Base-by-base conservation (phyloP, 2,888 invertebrate species). In the Drosophila dives region DNA sequence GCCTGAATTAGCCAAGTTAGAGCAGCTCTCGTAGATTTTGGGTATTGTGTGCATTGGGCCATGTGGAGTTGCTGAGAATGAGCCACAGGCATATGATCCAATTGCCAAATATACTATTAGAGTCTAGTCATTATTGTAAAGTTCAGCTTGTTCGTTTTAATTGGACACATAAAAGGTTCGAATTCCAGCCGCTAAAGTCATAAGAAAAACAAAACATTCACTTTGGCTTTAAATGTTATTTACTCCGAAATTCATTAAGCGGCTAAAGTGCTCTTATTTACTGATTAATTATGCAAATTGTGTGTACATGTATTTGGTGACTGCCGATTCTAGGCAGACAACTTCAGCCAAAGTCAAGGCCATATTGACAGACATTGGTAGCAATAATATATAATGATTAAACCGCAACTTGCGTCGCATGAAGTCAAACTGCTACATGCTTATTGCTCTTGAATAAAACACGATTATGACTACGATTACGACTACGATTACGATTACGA, bases 1-100 rank as follows among this genome's bases (percentile, higher is more conserved):
- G 80, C 75, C 89, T 84, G 89, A 86, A 86, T 87, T 89, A 86
- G 88, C 90, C 88, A 80, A 84, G 36, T 4, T 11, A 26, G 12
- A 61, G 75, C 59, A 49, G 78, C 63, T 73, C 60, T 61, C 63
- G 40, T 11, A 50, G 58, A 48, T 64, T 64, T 63, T 59, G 72
- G 73, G 65, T 72, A 72, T 78, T 72, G 76, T 63, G 61, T 65
- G 76, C 62, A 68, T 64, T 69, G 64, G 59, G 66, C 66, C 66
- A 61, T 70, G 49, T 75, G 62, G 61, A 45, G 4, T 26, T 38
- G 42, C 60, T 62, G 62, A 29, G 38, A 64, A 79, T 75, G 67
- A 64, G 59, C 64, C 66, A 60, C 17, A 59, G 8, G 26, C 20
- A 45, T 12, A 40, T 12, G 45, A 23, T 34, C 15, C n/a, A 38